Evolutionary conservation across 2,888 invertebrate species (phyloP).

Genomic region (Galeruca laticollis): DNA sequence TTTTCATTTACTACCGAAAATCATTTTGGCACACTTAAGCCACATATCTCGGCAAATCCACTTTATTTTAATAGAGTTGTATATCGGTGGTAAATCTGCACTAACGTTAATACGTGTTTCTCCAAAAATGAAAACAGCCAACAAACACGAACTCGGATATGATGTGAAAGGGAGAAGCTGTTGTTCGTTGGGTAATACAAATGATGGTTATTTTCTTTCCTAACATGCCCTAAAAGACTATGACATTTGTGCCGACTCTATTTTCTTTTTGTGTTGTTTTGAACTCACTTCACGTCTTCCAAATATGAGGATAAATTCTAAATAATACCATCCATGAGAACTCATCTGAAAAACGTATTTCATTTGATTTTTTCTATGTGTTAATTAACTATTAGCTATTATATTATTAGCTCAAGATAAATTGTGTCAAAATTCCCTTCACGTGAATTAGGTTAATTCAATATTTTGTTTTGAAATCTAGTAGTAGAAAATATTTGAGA

Average conservation of each 20-base stretch:
- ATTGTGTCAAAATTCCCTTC: no score
- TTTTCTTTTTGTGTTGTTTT: constrained; percentile 23
- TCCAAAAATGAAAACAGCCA: constrained; percentile 36
- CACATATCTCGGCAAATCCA: constrained; percentile 33
- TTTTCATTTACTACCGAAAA: constrained; percentile 12
- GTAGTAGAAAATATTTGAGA: no score
- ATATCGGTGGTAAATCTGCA: constrained; percentile 39
- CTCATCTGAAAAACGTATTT: no score
- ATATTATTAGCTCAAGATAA: no score
- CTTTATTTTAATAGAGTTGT: constrained; percentile 37
- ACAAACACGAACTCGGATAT: constrained; percentile 36
- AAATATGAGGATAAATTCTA: background rate
- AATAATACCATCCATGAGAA: background rate
- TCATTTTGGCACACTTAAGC: constrained; percentile 33
- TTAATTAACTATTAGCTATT: no score
- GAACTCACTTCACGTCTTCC: background rate
- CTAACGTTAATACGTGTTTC: constrained; percentile 40
- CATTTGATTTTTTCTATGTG: no score
- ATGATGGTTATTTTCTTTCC: constrained; percentile 48
- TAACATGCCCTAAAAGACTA: constrained; percentile 40
- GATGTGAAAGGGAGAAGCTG: constrained; percentile 42
- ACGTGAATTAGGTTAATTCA: no score
- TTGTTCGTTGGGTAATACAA: constrained; percentile 43
- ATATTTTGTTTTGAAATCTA: no score
- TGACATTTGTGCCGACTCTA: constrained; percentile 34